These are phyloP conservation scores for Rostratula benghalensis DNA, from an alignment of 2,113 vertebrate genomes.

Conservation along the genomic window DNA sequence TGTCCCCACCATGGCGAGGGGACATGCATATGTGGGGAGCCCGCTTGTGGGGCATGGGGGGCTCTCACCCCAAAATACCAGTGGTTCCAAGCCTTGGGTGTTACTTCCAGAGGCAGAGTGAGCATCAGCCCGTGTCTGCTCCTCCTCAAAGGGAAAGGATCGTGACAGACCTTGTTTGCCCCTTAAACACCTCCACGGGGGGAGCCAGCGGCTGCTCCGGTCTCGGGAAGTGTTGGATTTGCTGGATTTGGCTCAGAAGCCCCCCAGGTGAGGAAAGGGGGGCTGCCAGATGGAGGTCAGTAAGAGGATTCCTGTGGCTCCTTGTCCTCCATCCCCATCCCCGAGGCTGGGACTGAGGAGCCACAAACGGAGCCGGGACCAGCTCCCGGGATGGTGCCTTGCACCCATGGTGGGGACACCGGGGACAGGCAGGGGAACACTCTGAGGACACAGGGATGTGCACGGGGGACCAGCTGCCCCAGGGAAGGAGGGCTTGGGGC, in stretches of 20 bases:
- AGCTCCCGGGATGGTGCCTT: accelerated
- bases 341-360: accelerated
- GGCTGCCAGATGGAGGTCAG: neutral
- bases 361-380: accelerated
- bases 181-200: neutral
- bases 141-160: neutral
- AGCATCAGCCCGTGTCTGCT: accelerated
- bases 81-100: neutral
- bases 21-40: accelerated
- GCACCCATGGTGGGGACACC: neutral
- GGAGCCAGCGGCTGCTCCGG: accelerated
- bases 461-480: accelerated
- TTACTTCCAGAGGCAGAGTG: neutral
- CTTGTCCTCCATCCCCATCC: accelerated
- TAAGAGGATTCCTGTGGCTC: neutral
- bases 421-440: accelerated
- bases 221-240: neutral
- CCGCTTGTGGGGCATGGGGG: accelerated
- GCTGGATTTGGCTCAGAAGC: neutral
- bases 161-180: accelerated
- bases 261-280: accelerated
- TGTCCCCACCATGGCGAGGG: accelerated
- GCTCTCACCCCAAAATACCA: neutral
- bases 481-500: neutral
- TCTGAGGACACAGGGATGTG: accelerated